Conservation (phyloP, 2,113 vertebrate species). For the Dipodomys merriami region DNA sequence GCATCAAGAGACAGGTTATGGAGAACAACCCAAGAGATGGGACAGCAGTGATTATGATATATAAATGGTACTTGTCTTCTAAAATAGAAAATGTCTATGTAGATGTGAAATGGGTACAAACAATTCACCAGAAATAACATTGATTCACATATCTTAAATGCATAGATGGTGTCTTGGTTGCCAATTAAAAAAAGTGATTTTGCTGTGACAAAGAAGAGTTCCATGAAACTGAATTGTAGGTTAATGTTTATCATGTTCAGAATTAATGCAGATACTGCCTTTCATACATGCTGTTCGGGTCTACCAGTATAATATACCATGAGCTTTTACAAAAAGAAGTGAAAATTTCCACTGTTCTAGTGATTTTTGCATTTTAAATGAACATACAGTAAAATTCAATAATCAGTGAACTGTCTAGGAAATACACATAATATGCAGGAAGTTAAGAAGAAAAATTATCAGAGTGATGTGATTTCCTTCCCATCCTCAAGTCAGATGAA, state of each 20-base stretch:
- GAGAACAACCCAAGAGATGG: slow-evolving; percentile 82
- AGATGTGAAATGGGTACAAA: slow-evolving; percentile 83
- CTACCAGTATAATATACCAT: slow-evolving; percentile 72
- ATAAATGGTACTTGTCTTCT: slow-evolving; percentile 83
- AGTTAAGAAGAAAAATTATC: slow-evolving; percentile 78
- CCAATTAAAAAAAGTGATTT: slow-evolving; percentile 78
- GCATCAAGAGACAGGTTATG: slow-evolving; percentile 52
- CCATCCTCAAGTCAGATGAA: slow-evolving; percentile 61
- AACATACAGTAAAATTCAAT: too few species aligned
- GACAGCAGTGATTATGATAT: slow-evolving; percentile 83
- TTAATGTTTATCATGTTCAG: slow-evolving; percentile 80
- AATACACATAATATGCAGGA: slow-evolving; percentile 79
- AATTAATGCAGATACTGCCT: slow-evolving; percentile 70
- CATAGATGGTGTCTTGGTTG: slow-evolving; percentile 73
- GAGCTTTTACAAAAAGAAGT: slow-evolving; percentile 75
- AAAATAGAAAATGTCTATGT: slow-evolving; percentile 84
- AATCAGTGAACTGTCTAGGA: slow-evolving; percentile 64
- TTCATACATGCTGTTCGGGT: slow-evolving; percentile 74
- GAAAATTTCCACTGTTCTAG: background rate
- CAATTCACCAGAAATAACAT: slow-evolving; percentile 82
- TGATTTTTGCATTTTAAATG: too few species aligned
- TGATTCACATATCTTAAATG: slow-evolving; percentile 80
- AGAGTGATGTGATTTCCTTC: slow-evolving; percentile 73
- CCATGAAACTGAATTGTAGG: slow-evolving; percentile 51
- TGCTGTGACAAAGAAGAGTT: slow-evolving; percentile 13